Evolutionary conservation across 2,888 invertebrate species (phyloP).

Genomic region (Endotricha flammealis): DNA sequence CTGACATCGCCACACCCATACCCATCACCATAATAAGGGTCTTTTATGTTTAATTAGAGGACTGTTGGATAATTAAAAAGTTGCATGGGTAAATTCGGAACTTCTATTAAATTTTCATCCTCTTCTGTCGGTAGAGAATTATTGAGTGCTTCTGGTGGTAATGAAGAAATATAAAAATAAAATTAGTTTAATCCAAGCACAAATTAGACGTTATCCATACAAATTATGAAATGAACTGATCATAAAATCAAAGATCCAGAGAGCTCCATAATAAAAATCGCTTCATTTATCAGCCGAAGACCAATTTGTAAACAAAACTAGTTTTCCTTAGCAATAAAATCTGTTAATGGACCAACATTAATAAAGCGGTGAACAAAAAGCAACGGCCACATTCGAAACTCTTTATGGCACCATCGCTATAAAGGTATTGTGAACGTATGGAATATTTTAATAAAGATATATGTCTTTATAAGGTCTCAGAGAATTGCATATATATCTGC

Average conservation of each 20-base stretch:
- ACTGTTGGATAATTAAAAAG: constrained; percentile 15
- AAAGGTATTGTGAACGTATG: constrained; percentile 38
- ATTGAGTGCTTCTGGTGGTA: too few species aligned
- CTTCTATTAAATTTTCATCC: too few species aligned
- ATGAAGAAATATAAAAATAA: too few species aligned
- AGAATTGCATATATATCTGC: constrained; percentile 13
- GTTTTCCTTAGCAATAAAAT: constrained; percentile 53
- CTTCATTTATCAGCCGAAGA: constrained; percentile 47
- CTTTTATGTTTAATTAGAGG: constrained; percentile 40
- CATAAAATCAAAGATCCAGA: constrained; percentile 46
- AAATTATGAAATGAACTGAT: constrained; percentile 42
- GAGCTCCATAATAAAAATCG: constrained; percentile 43
- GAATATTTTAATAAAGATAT: constrained; percentile 37
- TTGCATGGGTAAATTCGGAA: too few species aligned
- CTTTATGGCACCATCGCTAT: constrained; percentile 42
- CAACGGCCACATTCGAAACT: constrained; percentile 48
- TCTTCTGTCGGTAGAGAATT: too few species aligned
- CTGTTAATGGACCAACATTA: constrained; percentile 64
- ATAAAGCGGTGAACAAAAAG: constrained; percentile 55
- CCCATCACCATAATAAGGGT: constrained; percentile 47
- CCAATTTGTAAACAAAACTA: constrained; percentile 60
- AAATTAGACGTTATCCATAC: constrained; percentile 37
- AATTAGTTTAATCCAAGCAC: constrained; percentile 29
- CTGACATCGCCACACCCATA: constrained; percentile 31
- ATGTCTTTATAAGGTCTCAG: constrained; percentile 35